Evolutionary conservation across 64 coral and sea anemone species (phyloP), one percentile per base, ranked within the genome.

Genomic region (Pocillopora verrucosa): DNA sequence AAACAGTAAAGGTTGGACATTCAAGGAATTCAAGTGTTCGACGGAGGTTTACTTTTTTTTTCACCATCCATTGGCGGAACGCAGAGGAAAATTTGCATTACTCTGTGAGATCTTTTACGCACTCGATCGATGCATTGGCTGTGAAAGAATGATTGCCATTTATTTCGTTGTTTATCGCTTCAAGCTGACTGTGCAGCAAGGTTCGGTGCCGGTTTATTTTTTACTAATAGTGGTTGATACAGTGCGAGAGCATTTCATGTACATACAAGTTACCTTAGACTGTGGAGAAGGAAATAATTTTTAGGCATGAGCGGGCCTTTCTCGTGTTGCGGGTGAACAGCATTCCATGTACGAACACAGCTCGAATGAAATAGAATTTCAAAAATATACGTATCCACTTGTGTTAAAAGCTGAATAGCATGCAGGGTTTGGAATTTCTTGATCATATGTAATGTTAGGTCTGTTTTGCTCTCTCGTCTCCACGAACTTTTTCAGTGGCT

Each of bases 61-160:
- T 72, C 64, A 26, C 38, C 82, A 16, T 72, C 16, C 65, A 70
- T 72, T 72, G 64, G 13, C 16, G 82, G 36, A 85, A 10, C 36
- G n/a, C 22, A 15, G n/a, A 16, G 16, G 82, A 85, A 26, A 25
- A 85, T 85, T 85, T 85, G 38, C 16, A 85, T 57, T 35, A 22
- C 58, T 72, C 9, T 65, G 64, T 72, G 82, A 19, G 65, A 72
- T 72, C 68, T 59, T 69, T 22, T 11, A 85, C 36, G 36, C 20
- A 58, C 20, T 25, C 37, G 13, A 72, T 56, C 82, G 65, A 85
- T 85, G 82, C 70, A 57, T 85, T 65, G 82, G 72, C 37, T 19
- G 82, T 85, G 38, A 85, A 85, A 85, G 82, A 85, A 85, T 85
- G 82, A 85, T 72, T 85, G 36, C n/a, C 82, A 85, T 72, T 45